Evolutionary conservation across 2,888 invertebrate genomes (phyloP), one percentile per base, ranked within the genome.

Genomic region (Listrodromus nycthemerus): DNA sequence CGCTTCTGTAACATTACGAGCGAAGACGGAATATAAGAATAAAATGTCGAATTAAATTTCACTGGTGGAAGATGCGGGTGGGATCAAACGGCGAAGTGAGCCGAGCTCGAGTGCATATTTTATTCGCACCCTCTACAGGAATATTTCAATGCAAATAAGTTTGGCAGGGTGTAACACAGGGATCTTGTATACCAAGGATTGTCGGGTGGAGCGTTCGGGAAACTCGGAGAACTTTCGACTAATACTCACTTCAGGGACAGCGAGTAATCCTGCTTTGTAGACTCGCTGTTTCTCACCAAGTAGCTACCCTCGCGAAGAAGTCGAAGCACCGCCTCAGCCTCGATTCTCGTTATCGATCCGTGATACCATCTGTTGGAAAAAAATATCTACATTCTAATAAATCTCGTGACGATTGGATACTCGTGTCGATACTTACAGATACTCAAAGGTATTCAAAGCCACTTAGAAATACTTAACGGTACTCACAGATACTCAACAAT

Each of bases 271-370:
- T 97, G 97, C 93, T 97, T 97, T 69, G 97, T 97, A 79, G 98
- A 98, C 94, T 99, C 98, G 93, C 98, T 98, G 93, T 98, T 98
- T 89, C 99, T 95, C 80, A 99, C 98, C 89, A 99, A 95, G 94
- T 98, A 99, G 90, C 98, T 98, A 86, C 99, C 99, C 94, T 99
- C 98, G 87, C 96, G 95, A 71, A 97, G 95, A 76, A 97, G 95
- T 89, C 97, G 95, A 70, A 99, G 95, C 86, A 98, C 96, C 92
- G 96, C 96, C 94, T 99, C 99, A 66, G 99, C 99, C 94, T 98
- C 98, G 82, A 97, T 95, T 90, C 99, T 95, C 71, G 97, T 97
- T 86, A 99, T 97, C 87, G 98, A 96, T 85, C 99, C 99, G 93
- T 99, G 99, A 94, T 98, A 99, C 99, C 99, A 99, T 89, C 97